Base-by-base conservation (phyloP, 2,888 invertebrate genomes). In the Myopa testacea region DNA sequence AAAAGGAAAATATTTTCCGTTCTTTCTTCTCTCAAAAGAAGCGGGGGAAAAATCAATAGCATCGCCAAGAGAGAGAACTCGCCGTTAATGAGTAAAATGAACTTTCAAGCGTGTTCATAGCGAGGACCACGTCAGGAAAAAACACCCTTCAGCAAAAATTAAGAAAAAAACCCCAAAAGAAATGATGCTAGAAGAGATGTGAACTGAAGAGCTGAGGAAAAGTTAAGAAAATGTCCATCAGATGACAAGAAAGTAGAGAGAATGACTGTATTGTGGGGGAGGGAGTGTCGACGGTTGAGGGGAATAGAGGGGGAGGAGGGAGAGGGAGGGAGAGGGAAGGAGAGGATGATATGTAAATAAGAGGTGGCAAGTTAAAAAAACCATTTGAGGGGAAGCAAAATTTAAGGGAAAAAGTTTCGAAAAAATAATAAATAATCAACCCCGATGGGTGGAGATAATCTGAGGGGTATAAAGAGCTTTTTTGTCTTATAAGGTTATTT, bases 31-130 rank as follows among this genome's bases (percentile, higher is more conserved):
- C 62, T 38, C 55, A 45, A 52, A 45, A 52, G 37, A 37, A 68
- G 67, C 38, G 55, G 40, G 40, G 26, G 52, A 68, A 75, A 75
- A 72, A 75, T 75, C 75, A 69, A 75, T 75, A 75, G 58, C 26
- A 60, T 58, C 73, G 50, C 40, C 45, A 69, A 50, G 73, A 10
- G 26, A 10, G 26, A 63, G 70, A 50, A 67, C 52, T 76, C 68
- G 68, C 77, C 76, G 77, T 78, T 80, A 80, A 80, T 80, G 80
- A 80, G 78, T 79, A 78, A 77, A 80, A 79, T 77, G 78, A 80
- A 78, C 77, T 8, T 75, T 71, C 52, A 70, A 75, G 70, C 67
- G 52, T 68, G 62, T 62, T 10, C 55, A 70, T 78, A 80, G 79
- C 78, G 79, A 80, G 78, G 74, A 75, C 50, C 73, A 26, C 38